Base-by-base conservation (phyloP, 1,140 invertebrate genomes). In the Drosophila mauritiana region DNA sequence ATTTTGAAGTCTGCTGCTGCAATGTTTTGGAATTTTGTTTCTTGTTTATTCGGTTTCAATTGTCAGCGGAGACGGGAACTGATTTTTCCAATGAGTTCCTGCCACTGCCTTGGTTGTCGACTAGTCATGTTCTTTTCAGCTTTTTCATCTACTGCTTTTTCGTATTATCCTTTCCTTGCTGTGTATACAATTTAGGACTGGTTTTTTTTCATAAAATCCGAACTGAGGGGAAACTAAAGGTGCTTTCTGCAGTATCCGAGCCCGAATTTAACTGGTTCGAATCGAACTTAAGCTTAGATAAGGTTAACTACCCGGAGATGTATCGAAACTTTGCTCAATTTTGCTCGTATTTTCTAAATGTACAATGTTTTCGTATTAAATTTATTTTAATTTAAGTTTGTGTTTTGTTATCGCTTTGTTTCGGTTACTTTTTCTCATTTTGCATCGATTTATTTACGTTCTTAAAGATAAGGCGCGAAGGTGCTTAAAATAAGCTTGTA, bases 401-500 rank as follows among this genome's bases (percentile, higher is more conserved):
- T 84, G 46, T 64, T 83, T 91, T 88, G 78, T 73, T 69, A 76
- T 91, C 62, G 76, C 74, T 77, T 82, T 75, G 56, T 80, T 80
- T 80, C 81, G 92, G 90, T 91, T 92, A 53, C 43, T 43, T 69
- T 73, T 84, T 89, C 89, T 75, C 48, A 51, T 68, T 79, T 55
- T 70, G 75, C 75, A 57, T 80, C 58, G 62, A 74, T 82, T 78
- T 83, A 92, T 92, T 93, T 93, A 93, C 92, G 92, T 92, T 93
- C 93, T 93, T 93, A 94, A 94, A 94, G 94, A 94, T 95, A 95
- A 95, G 94, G 94, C 94, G 94, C 94, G 94, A 94, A 95, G 94
- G 94, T 95, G 94, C 94, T 94, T 94, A 93, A 94, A 95, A 94
- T 94, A 94, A 94, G 94, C 94, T 95, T 95, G 94, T 95, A 95